These are phyloP conservation scores for Ditula angustiorana DNA, from an alignment of 2,888 invertebrate species.

Conservation along the genomic window DNA sequence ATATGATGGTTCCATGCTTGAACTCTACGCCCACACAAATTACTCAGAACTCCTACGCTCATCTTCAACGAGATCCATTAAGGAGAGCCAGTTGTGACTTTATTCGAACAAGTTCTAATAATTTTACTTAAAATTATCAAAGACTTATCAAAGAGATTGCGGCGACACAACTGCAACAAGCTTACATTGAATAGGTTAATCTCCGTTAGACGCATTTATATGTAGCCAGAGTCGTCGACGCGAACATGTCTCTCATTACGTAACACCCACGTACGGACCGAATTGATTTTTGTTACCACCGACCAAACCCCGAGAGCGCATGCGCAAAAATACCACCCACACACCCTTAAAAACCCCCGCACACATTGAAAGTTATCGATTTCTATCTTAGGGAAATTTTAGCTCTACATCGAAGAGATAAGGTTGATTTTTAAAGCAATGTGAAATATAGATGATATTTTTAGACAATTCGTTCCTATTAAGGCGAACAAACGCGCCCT, in stretches of 20 bases:
- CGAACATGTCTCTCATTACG: constrained; percentile 74
- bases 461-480: constrained; percentile 79
- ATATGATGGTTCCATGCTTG: not conserved
- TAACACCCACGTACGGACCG: constrained; percentile 78
- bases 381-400: constrained; percentile 43
- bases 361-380: constrained; percentile 56
- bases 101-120: not conserved
- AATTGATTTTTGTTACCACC: constrained; percentile 81
- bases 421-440: constrained; percentile 42
- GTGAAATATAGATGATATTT: constrained; percentile 64
- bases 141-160: not conserved
- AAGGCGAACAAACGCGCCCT: constrained; percentile 77
- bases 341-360: constrained; percentile 54
- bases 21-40: not conserved
- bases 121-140: not conserved
- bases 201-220: constrained; percentile 60
- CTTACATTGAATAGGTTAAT: constrained; percentile 56
- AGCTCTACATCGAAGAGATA: constrained; percentile 42
- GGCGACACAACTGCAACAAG: not conserved
- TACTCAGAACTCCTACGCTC: not conserved
- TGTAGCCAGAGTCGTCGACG: constrained; percentile 60
- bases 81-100: not conserved
- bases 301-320: constrained; percentile 61
- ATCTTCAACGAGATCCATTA: not conserved
- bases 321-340: constrained; percentile 70